Percentiles rank a stretch among this genome's conserved stretches.
Conservation (phyloP, 2,113 vertebrate genomes). For the Catharus minimus region DNA sequence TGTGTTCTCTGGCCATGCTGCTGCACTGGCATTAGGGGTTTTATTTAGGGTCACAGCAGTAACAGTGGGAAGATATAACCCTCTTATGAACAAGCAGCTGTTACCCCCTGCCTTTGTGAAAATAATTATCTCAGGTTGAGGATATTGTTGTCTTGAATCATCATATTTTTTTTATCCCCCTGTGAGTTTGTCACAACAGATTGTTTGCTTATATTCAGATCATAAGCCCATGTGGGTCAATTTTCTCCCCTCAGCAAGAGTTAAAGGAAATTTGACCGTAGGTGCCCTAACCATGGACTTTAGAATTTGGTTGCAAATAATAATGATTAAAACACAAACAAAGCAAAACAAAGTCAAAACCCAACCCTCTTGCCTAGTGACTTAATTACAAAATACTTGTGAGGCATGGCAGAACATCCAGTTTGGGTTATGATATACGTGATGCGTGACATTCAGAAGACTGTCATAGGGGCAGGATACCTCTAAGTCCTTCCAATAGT, state of each 20-base stretch:
- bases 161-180: not conserved
- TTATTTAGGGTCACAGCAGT: slow-evolving; percentile 13
- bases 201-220: slow-evolving; percentile 2
- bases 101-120: not conserved
- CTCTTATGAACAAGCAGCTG: not conserved
- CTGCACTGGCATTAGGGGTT: not conserved
- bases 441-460: not conserved
- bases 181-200: not conserved
- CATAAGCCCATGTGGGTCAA: not conserved
- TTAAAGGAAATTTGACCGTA: not conserved
- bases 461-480: not conserved
- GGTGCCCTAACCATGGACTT: slow-evolving; percentile 2
- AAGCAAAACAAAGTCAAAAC: not conserved
- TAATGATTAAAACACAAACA: not conserved
- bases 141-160: slow-evolving; percentile 4
- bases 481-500: not conserved
- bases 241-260: not conserved
- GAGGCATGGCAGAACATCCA: not conserved
- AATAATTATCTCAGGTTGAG: not conserved
- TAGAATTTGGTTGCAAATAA: slow-evolving; percentile 27
- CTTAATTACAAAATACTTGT: not conserved
- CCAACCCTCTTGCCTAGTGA: not conserved
- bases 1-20: accelerated
- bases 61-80: not conserved
- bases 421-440: not conserved